A percentile compares a stretch with the other conserved stretches of the same genome.
These are phyloP conservation scores for Philaenus spumarius DNA, from an alignment of 1,140 invertebrate species.

Conservation along the genomic window DNA sequence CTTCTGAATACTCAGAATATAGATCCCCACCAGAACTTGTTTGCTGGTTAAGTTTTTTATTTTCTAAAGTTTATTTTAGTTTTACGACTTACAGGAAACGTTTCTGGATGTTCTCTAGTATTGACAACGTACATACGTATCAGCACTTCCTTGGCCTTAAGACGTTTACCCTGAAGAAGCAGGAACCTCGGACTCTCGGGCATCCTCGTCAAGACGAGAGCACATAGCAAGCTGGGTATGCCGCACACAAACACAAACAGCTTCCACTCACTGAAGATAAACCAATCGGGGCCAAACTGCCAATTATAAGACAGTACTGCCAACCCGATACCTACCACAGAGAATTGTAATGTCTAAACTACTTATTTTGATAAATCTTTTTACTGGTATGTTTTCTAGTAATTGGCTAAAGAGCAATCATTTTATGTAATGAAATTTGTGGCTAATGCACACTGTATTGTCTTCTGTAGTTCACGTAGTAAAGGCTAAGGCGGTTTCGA, in stretches of 20 bases:
- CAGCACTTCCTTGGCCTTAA: slow-evolving; percentile 60
- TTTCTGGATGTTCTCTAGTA: slow-evolving; percentile 54
- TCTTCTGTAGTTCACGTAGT: too few relatives aligned
- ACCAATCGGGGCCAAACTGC: slow-evolving; percentile 39
- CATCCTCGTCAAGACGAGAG: slow-evolving; percentile 62
- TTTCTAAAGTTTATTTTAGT: neutral
- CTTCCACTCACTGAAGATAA: slow-evolving; percentile 68
- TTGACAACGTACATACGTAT: slow-evolving; percentile 60
- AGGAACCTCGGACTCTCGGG: slow-evolving; percentile 82
- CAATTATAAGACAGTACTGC: slow-evolving; percentile 39
- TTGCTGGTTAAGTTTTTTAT: too few relatives aligned
- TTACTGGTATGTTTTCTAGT: too few relatives aligned
- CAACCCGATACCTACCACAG: too few relatives aligned
- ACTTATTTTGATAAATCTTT: too few relatives aligned
- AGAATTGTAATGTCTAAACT: too few relatives aligned
- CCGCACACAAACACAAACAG: slow-evolving; percentile 62
- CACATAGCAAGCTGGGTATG: slow-evolving; percentile 50
- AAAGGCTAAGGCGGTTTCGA: too few relatives aligned
- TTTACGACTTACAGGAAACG: slow-evolving; percentile 52
- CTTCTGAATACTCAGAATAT: too few relatives aligned
- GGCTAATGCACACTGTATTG: too few relatives aligned
- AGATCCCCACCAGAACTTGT: too few relatives aligned
- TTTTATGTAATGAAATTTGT: too few relatives aligned
- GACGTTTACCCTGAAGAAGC: slow-evolving; percentile 63
- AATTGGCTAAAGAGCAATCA: too few relatives aligned